Evolutionary conservation across 2,113 vertebrate species (phyloP).

Genomic region (Petrocephalus microphthalmus): DNA sequence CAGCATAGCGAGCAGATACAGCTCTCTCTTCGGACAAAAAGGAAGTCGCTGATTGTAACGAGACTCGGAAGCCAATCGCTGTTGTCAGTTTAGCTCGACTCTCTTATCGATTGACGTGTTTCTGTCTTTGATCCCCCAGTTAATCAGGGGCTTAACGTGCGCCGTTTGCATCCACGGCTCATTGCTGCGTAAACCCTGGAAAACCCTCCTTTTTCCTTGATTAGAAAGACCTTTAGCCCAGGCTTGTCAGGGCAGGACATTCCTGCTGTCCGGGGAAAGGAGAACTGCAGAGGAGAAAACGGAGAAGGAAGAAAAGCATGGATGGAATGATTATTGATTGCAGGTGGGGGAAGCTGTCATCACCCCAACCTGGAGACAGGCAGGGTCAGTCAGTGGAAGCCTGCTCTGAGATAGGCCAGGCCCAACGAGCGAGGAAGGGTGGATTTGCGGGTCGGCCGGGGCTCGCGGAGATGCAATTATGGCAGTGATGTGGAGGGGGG

Average conservation of each 20-base stretch:
- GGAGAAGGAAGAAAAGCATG: conserved; percentile 17
- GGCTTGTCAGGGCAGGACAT: background rate
- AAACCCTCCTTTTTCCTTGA: background rate
- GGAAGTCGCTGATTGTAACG: background rate
- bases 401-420: conserved; percentile 38
- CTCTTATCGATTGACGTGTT: background rate
- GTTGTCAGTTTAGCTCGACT: background rate
- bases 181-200: background rate
- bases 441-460: background rate
- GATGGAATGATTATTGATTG: conserved; percentile 35
- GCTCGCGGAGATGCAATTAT: background rate
- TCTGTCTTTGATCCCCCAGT: background rate
- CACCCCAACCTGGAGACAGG: conserved; percentile 20
- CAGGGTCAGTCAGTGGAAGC: conserved; percentile 36
- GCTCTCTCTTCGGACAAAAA: background rate
- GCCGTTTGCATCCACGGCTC: background rate
- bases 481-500: background rate
- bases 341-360: conserved; percentile 48
- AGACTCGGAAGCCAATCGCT: background rate
- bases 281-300: background rate
- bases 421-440: conserved; percentile 9
- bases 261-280: background rate
- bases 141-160: background rate
- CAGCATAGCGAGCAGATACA: background rate
- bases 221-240: background rate